phyloP scores from a whole-genome alignment of 2,888 invertebrate genomes.

The Oligia fasciuncula region DNA sequence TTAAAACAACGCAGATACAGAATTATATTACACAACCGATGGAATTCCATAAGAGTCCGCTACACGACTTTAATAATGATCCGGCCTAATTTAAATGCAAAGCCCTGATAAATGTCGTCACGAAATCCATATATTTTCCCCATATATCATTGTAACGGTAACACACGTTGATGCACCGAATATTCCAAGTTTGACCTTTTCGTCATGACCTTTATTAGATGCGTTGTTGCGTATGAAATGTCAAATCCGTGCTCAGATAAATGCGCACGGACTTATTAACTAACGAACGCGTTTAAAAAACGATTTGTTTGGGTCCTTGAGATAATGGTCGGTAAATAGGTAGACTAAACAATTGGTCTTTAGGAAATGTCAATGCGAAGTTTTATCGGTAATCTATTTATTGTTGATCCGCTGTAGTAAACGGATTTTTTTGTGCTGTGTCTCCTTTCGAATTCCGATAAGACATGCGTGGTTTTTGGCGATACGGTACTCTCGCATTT shows the following conservation, averaged over 20 bases:
- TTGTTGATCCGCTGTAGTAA: constrained; percentile 1
- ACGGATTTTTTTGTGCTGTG: constrained; percentile 4
- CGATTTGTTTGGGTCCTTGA: constrained; percentile 50
- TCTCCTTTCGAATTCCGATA: constrained; percentile 19
- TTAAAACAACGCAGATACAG: neutral
- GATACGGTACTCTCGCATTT: constrained; percentile 31
- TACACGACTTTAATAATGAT: constrained; percentile 51
- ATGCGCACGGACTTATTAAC: constrained; percentile 58
- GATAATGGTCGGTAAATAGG: constrained; percentile 39
- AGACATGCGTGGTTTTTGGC: constrained; percentile 11
- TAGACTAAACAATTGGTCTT: constrained; percentile 30
- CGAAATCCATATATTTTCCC: constrained; percentile 63
- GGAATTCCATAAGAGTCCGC: constrained; percentile 43
- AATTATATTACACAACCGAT: constrained; percentile 29
- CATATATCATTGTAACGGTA: constrained; percentile 66
- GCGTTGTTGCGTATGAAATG: constrained; percentile 84
- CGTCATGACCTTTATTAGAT: constrained; percentile 82
- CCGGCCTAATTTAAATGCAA: constrained; percentile 58
- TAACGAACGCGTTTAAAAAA: constrained; percentile 64
- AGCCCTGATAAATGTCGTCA: constrained; percentile 64
- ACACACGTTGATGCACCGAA: constrained; percentile 55
- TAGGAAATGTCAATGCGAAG: constrained; percentile 50
- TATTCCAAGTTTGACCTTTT: constrained; percentile 77
- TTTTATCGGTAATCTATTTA: constrained; percentile 33
- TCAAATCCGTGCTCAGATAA: constrained; percentile 85